These are phyloP conservation scores for Stenodema calcarata DNA, from an alignment of 2,888 invertebrate genomes.

Conservation along the genomic window DNA sequence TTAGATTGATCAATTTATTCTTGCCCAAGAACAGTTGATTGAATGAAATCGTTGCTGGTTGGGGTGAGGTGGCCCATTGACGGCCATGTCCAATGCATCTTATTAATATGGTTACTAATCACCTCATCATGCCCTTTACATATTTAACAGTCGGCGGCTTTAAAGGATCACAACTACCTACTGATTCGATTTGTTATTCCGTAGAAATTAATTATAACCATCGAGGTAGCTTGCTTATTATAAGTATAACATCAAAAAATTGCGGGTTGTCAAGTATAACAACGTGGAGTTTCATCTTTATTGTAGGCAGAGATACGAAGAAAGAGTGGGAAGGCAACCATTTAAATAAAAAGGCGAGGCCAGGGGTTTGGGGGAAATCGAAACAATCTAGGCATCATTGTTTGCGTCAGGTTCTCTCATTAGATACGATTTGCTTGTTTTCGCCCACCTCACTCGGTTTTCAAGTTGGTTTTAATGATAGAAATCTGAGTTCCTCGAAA, in stretches of 20 bases:
- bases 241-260: not conserved
- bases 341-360: not conserved
- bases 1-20: too few relatives aligned
- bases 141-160: not conserved
- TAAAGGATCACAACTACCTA: not conserved
- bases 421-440: slow-evolving; percentile 5
- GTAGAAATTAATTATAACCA: not conserved
- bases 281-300: not conserved
- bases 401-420: not conserved
- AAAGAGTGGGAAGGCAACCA: not conserved
- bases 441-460: not conserved
- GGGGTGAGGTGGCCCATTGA: too few relatives aligned
- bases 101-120: too few relatives aligned
- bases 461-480: not conserved
- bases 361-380: not conserved
- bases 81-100: too few relatives aligned
- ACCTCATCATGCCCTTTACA: not conserved
- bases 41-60: too few relatives aligned
- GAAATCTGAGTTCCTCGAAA: not conserved
- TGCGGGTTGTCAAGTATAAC: not conserved
- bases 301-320: not conserved
- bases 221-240: not conserved
- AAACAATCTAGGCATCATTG: not conserved
- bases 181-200: not conserved
- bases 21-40: too few relatives aligned